Base-by-base conservation (phyloP, 2,797 vertebrate species). In the Alfaro cultratus region DNA sequence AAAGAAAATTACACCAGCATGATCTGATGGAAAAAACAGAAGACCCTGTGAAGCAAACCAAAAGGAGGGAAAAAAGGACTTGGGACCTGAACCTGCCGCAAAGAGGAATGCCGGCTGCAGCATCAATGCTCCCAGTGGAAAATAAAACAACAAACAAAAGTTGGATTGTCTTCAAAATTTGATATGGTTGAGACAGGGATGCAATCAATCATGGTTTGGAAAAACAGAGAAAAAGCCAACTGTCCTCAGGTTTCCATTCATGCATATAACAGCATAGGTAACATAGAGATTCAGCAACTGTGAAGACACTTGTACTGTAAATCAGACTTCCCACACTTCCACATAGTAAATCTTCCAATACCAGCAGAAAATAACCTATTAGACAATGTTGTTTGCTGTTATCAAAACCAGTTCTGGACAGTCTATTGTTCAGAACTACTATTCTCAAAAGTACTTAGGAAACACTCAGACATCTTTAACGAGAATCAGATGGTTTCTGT, bases 401-500 rank as follows among this genome's bases (percentile, higher is more conserved):
- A 46, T 51, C 57, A 72, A 77, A 85, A 73, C 51, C 31, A 16
- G 41, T 43, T 43, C 41, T 43, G 41, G 41, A 43, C 82, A 83
- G 72, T 86, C 46, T 80, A 41, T 53, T 75, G 55, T 82, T 83
- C 75, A 82, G 76, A 77, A 49, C 74, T 60, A 73, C 75, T 80
- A 74, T 55, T 74, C 83, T 70, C 47, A 55, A 77, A 87, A 78
- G 73, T 71, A 62, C 81, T 75, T 78, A 90, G 82, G 89, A 88
- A 89, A 87, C 80, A 83, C 64, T 71, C 83, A 91, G 83, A 43
- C 82, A 70, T 71, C 74, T 84, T 86, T 84, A 86, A 85, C 76
- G 45, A 88, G 76, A 64, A 82, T 86, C 92, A 94, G 84, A 89
- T 94, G 93, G 72, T 86, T 89, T 88, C 78, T 90, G 83, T 92